Evolutionary conservation across 2,113 vertebrate genomes (phyloP).

Genomic region (Dolichallabes microphthalmus): DNA sequence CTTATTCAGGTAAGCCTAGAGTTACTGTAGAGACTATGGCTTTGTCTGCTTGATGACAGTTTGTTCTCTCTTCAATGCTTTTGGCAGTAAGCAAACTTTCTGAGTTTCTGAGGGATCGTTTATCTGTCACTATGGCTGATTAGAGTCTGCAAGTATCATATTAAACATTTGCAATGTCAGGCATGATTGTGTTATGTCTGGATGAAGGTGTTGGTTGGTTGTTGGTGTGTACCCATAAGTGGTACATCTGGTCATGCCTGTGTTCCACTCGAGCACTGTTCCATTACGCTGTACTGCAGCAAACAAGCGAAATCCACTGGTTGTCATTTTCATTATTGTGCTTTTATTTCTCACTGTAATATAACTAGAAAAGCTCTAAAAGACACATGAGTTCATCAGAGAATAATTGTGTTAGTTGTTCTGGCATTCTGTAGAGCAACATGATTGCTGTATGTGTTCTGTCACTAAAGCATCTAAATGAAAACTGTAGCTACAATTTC

Average conservation of each 20-base stretch:
- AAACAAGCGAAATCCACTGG: background rate
- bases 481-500: constrained; percentile 37
- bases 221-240: background rate
- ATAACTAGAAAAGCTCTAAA: background rate
- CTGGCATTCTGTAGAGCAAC: background rate
- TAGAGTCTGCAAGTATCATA: background rate
- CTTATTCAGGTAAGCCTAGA: constrained; percentile 84
- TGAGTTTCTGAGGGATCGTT: constrained; percentile 8
- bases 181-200: constrained; percentile 8
- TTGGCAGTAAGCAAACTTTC: background rate
- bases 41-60: background rate
- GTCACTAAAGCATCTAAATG: constrained; percentile 16
- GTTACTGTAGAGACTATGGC: background rate
- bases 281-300: background rate
- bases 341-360: background rate
- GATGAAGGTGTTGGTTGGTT: constrained; percentile 15
- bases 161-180: constrained; percentile 1
- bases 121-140: background rate
- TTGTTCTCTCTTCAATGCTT: background rate
- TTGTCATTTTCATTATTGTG: background rate
- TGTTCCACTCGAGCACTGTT: background rate
- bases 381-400: background rate
- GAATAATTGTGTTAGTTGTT: background rate
- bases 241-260: background rate
- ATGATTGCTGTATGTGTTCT: background rate